Conservation (phyloP, 2,797 vertebrate genomes). For the Xyrichtys novacula region DNA sequence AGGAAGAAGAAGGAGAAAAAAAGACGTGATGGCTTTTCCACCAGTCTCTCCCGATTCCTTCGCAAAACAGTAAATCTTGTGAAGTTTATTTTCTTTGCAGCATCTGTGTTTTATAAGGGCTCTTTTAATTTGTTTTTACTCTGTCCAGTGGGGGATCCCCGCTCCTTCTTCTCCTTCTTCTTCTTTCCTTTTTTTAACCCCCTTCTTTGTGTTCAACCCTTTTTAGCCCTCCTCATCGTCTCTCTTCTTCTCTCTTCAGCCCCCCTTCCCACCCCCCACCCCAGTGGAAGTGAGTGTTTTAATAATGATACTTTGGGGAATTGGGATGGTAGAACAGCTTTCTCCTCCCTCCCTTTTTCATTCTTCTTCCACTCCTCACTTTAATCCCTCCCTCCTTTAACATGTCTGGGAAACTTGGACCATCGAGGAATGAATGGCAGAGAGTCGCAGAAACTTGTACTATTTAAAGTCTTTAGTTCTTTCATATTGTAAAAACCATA, state of each 20-base stretch:
- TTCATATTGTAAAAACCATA: too few species aligned
- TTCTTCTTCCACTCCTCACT: conserved; percentile 60
- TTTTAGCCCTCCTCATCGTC: conserved; percentile 47
- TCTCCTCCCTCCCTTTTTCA: conserved; percentile 65
- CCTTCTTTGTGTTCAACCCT: conserved; percentile 54
- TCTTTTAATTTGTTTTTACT: conserved; percentile 98
- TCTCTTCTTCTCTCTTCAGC: conserved; percentile 55
- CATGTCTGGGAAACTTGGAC: conserved; percentile 80
- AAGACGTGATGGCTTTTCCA: conserved; percentile 93
- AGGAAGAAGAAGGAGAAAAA: conserved; percentile 7
- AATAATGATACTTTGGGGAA: conserved; percentile 90
- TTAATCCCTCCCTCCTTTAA: conserved; percentile 82
- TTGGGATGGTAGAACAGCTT: conserved; percentile 72
- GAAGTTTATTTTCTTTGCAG: conserved; percentile 97
- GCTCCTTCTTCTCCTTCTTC: conserved; percentile 78
- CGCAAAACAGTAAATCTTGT: conserved; percentile 92
- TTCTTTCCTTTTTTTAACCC: too few species aligned
- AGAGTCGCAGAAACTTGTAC: conserved; percentile 12
- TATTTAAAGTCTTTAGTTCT: too few species aligned
- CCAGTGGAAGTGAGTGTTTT: conserved; percentile 89
- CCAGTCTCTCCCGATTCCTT: conserved; percentile 87
- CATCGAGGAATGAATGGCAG: conserved; percentile 47
- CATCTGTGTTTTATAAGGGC: conserved; percentile 98
- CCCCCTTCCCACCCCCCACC: conserved; percentile 61
- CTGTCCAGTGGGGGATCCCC: conserved; percentile 91